Evolutionary conservation across 2,113 vertebrate genomes (phyloP), one percentile per base, ranked within the genome.

Genomic region (Orthonyx spaldingii): DNA sequence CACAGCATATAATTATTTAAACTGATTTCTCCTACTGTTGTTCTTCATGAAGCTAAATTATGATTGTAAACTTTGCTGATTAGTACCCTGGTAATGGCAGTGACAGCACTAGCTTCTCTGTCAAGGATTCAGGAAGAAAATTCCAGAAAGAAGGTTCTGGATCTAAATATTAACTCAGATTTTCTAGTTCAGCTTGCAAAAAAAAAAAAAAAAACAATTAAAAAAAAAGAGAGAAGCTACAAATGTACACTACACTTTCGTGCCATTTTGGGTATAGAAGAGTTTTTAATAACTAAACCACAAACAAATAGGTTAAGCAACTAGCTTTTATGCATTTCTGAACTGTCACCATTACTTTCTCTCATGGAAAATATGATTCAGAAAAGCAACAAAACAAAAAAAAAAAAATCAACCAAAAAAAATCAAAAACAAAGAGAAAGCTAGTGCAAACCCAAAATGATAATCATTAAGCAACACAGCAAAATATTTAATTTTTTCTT

Each of bases 61-160:
- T 66, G 95, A 97, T 90, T 85, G 96, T 97, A 97, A 97, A 98
- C 97, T 97, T 97, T 97, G 91, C 94, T 97, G 97, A 97, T 97
- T 97, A 97, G 94, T 93, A 81, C 91, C 89, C 90, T 81, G 84
- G 90, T 78, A 92, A 66, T 56, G 68, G 97, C 84, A 90, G 89
- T 96, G 96, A 94, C 57, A 96, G 90, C 63, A 77, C 69, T 84
- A 91, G 53, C 74, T 92, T 94, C 77, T 91, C 95, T 70, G 80
- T 93, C 93, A 97, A 91, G 92, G 74, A 75, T 65, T 96, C 23
- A 7, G 76, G 90, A 85, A 96, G 61, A 92, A 79, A 93, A 82
- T 35, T 84, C 84, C 86, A 64, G 80, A 92, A 90, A 57, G 75
- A 72, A 74, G 18, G 63, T 71, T 94, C 56, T 81, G 68, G 71